Evolutionary conservation across 1,140 invertebrate species (phyloP).

Genomic region (Ceratina calcarata): DNA sequence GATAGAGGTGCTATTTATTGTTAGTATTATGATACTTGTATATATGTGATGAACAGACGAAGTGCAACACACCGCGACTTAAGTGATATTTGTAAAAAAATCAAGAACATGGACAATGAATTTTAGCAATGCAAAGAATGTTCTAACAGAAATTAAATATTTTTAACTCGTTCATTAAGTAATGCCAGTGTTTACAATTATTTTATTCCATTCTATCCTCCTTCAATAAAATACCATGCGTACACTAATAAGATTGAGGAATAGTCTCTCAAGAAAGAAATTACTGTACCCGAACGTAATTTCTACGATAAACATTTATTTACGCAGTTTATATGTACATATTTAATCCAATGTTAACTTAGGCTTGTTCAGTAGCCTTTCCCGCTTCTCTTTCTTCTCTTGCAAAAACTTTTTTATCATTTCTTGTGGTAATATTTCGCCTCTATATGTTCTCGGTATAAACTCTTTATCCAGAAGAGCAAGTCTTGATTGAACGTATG

Average conservation of each 20-base stretch:
- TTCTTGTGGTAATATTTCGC: slow-evolving; percentile 84
- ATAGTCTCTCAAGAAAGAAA: background rate
- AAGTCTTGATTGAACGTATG: slow-evolving; percentile 85
- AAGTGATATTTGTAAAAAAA: slow-evolving; percentile 42
- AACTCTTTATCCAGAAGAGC: slow-evolving; percentile 83
- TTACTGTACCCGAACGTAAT: background rate
- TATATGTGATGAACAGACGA: slow-evolving; percentile 17
- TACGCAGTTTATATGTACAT: background rate
- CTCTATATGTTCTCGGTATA: slow-evolving; percentile 84
- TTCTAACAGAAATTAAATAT: slow-evolving; percentile 25
- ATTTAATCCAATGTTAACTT: slow-evolving; percentile 60
- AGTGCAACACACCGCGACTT: slow-evolving; percentile 12
- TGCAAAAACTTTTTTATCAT: slow-evolving; percentile 82
- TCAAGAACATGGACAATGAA: slow-evolving; percentile 13
- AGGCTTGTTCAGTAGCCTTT: slow-evolving; percentile 51
- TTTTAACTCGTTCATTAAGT: slow-evolving; percentile 55
- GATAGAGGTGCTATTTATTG: slow-evolving; percentile 68
- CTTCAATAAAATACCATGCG: no score
- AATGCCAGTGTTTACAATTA: slow-evolving; percentile 10
- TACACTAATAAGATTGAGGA: no score
- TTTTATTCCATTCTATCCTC: no score
- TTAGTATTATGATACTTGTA: slow-evolving; percentile 56
- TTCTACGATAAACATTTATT: background rate
- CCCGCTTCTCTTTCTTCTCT: slow-evolving; percentile 58
- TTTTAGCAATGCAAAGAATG: slow-evolving; percentile 11